Percentiles rank a stretch among this genome's conserved stretches.
Conservation (phyloP, 2,113 vertebrate genomes). For the Seriola dumerili region DNA sequence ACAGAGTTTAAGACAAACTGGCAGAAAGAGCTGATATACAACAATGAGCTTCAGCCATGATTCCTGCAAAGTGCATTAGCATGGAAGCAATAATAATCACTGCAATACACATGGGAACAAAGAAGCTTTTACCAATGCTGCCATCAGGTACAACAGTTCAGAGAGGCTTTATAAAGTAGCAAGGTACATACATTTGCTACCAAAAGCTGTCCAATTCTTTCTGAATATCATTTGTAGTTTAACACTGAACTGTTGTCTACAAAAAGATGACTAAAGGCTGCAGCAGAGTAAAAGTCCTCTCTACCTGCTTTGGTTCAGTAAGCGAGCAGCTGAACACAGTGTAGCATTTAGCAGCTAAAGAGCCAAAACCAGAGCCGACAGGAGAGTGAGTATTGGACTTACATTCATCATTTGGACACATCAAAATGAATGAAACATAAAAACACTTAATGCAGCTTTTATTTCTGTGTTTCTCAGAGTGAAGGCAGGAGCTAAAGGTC, state of each 20-base stretch:
- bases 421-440: not conserved
- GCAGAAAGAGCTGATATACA: conserved; percentile 24
- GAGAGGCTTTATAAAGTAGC: not conserved
- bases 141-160: not conserved
- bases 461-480: not conserved
- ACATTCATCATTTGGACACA: conserved; percentile 20
- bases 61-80: conserved; percentile 8
- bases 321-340: not conserved
- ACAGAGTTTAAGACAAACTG: conserved; percentile 61
- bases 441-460: not conserved
- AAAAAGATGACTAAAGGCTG: not conserved
- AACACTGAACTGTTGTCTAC: not conserved
- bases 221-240: not conserved
- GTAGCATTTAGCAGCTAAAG: not conserved
- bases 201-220: not conserved
- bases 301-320: too few species aligned
- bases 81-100: conserved; percentile 1
- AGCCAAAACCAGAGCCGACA: not conserved
- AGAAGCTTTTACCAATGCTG: conserved; percentile 2
- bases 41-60: not conserved
- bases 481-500: not conserved
- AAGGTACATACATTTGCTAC: not conserved
- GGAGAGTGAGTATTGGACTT: not conserved
- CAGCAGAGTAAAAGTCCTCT: too few species aligned
- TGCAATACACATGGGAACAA: not conserved